Evolutionary conservation across 2,888 invertebrate genomes (phyloP).

Genomic region (Lampropteryx suffumata): DNA sequence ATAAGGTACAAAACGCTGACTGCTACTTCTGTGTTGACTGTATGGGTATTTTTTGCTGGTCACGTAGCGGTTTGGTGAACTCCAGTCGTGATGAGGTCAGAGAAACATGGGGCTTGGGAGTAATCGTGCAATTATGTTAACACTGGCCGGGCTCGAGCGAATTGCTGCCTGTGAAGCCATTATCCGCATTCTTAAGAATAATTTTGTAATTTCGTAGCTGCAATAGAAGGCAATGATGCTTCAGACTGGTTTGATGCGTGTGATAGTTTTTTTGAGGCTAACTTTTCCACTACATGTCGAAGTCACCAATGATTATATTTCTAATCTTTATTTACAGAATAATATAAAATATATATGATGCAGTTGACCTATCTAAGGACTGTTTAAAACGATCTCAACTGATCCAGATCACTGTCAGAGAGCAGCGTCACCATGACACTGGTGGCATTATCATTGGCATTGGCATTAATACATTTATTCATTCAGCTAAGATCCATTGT

Average conservation of each 20-base stretch:
- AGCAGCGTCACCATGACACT: too few species aligned
- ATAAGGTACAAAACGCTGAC: neutral
- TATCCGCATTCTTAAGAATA: conserved; percentile 24
- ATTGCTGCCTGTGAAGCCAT: conserved; percentile 33
- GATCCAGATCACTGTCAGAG: too few species aligned
- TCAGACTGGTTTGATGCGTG: conserved; percentile 1
- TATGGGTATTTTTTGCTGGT: conserved; percentile 56
- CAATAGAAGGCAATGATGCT: conserved; percentile 5
- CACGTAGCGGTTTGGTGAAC: conserved; percentile 68
- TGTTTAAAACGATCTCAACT: too few species aligned
- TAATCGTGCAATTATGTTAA: conserved; percentile 40
- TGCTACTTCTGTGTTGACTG: conserved; percentile 14
- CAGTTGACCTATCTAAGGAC: too few species aligned
- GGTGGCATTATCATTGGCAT: too few species aligned
- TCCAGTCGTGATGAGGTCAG: conserved; percentile 54
- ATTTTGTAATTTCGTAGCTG: conserved; percentile 16
- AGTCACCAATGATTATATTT: too few species aligned
- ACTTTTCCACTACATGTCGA: neutral
- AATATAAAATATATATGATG: too few species aligned
- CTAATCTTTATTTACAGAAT: too few species aligned
- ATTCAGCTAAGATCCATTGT: too few species aligned
- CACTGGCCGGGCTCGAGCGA: conserved; percentile 26
- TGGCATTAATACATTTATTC: too few species aligned
- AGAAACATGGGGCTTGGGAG: conserved; percentile 38
- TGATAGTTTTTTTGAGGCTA: neutral